Evolutionary conservation across 2,797 vertebrate genomes (phyloP).

Genomic region (Enteromius trimaculatus): DNA sequence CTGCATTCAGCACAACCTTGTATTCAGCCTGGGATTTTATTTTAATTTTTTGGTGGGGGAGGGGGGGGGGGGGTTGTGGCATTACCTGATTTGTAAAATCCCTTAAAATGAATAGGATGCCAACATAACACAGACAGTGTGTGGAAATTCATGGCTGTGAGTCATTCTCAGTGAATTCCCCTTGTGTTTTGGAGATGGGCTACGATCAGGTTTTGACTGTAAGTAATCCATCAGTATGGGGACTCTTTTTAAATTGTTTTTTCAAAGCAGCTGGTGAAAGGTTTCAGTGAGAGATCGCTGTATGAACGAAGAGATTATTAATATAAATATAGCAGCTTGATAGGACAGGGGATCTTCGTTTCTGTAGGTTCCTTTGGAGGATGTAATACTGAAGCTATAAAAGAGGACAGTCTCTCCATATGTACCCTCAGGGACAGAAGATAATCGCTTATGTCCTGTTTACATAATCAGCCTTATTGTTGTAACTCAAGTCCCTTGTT

Average conservation of each 20-base stretch:
- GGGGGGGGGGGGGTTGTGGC: not conserved
- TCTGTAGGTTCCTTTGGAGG: not conserved
- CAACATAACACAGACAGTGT: not conserved
- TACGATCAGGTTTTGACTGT: not conserved
- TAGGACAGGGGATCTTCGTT: not conserved
- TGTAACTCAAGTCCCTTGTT: constrained; percentile 40
- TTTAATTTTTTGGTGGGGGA: too few species aligned
- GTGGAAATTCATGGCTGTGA: not conserved
- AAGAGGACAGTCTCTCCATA: constrained; percentile 6
- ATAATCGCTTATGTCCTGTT: constrained; percentile 68
- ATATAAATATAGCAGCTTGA: constrained; percentile 4
- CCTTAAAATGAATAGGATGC: not conserved
- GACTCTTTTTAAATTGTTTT: not conserved
- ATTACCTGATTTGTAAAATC: constrained; percentile 4
- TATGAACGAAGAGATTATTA: not conserved
- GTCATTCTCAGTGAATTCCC: not conserved
- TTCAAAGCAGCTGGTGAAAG: not conserved
- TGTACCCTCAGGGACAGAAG: constrained; percentile 43
- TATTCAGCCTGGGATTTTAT: not conserved
- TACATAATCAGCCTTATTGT: constrained; percentile 66
- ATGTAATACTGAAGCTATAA: not conserved
- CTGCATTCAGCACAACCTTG: not conserved
- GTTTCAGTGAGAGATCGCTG: not conserved
- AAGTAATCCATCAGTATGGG: not conserved
- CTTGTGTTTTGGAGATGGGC: not conserved